Evolutionary conservation across 2,888 invertebrate genomes (phyloP).

Genomic region (Ptychoptera albimana): DNA sequence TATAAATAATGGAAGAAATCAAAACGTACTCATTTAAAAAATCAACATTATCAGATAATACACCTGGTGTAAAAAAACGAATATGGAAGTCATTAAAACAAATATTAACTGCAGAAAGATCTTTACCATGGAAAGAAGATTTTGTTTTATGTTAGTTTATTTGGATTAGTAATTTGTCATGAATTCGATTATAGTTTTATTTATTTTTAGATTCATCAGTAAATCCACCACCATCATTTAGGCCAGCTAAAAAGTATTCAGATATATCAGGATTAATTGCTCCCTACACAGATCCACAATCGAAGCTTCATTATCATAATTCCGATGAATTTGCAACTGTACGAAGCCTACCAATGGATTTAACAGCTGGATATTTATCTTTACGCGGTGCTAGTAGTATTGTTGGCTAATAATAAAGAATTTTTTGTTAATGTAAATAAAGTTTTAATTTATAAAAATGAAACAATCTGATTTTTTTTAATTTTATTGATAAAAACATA

Average conservation of each 20-base stretch:
- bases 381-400: slow-evolving; percentile 68
- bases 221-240: slow-evolving; percentile 82
- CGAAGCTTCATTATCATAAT: slow-evolving; percentile 70
- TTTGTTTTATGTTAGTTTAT: slow-evolving; percentile 52
- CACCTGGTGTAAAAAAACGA: slow-evolving; percentile 44
- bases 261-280: slow-evolving; percentile 80
- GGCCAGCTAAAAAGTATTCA: slow-evolving; percentile 84
- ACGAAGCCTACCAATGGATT: slow-evolving; percentile 76
- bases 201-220: slow-evolving; percentile 57
- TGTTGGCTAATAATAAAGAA: slow-evolving; percentile 32
- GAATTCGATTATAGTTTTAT: not conserved
- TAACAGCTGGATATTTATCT: slow-evolving; percentile 77
- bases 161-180: not conserved
- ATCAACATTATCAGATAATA: slow-evolving; percentile 16
- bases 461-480: no score
- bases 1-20: not conserved
- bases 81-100: slow-evolving; percentile 83
- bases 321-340: slow-evolving; percentile 79
- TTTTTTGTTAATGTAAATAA: no score
- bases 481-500: no score
- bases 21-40: slow-evolving; percentile 16
- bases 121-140: slow-evolving; percentile 60
- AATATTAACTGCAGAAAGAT: slow-evolving; percentile 64
- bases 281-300: slow-evolving; percentile 81
- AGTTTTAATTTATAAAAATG: no score